A percentile compares a stretch with the other conserved stretches of the same genome.
Conservation (phyloP, 2,797 vertebrate species). For the Furcifer pardalis region DNA sequence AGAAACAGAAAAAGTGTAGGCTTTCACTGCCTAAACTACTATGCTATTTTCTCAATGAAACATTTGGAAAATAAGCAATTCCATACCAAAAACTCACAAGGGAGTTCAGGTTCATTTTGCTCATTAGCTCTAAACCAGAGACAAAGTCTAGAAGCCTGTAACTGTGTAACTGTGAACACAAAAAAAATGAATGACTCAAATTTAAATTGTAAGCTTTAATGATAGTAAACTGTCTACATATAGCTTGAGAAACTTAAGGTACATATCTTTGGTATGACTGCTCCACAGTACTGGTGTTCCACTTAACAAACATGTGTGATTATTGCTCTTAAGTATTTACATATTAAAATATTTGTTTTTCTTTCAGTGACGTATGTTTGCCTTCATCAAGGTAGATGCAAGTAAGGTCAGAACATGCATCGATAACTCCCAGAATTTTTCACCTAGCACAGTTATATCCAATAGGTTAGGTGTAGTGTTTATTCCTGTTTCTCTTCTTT, state of each 20-base stretch:
- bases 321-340: neutral
- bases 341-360: no score
- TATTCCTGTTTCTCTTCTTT: no score
- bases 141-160: conserved; percentile 20
- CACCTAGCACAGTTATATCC: neutral
- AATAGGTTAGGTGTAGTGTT: neutral
- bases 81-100: conserved; percentile 38
- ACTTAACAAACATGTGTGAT: neutral
- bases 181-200: neutral
- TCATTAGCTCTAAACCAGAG: conserved; percentile 19
- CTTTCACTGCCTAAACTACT: conserved; percentile 67
- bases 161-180: neutral
- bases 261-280: neutral
- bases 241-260: neutral
- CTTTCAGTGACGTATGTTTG: no score
- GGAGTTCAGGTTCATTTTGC: conserved; percentile 10
- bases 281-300: neutral
- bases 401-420: no score
- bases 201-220: conserved; percentile 4
- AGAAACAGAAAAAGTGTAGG: conserved; percentile 65
- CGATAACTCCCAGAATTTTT: no score
- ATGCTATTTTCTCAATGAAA: conserved; percentile 61
- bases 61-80: conserved; percentile 54
- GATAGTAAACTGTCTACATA: neutral
- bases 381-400: no score